Evolutionary conservation across 2,888 invertebrate genomes (phyloP), one percentile per base, ranked within the genome.

Genomic region (Hecatera dysodea): DNA sequence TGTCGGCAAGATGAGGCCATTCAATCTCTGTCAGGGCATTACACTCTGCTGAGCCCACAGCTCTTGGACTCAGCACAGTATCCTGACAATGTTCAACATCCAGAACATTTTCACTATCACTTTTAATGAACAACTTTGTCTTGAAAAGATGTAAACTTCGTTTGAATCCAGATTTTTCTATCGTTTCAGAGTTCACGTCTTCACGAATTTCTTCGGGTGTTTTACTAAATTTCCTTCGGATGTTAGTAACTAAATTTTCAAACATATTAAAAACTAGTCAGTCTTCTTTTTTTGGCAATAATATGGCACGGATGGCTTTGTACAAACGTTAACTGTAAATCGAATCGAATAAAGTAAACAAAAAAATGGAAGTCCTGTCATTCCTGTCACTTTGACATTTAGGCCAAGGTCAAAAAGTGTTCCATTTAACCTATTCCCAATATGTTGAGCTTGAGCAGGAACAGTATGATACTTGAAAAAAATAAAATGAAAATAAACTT

Each of bases 61-160:
- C 97, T 86, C 97, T 93, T 57, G 97, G 97, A 80, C 97, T 96
- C 85, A 97, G 89, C 82, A 95, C 96, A 80, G 88, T 89, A 86
- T 93, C 87, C 82, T 93, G 90, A 87, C 93, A 94, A 86, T 94
- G 83, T 84, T 93, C 82, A 66, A 86, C 84, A 73, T 88, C 5
- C 39, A 39, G 82, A 73, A 86, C 61, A 76, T 80, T 86, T 68
- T 82, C 83, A 75, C 83, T 78, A 74, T 93, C 90, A 63, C 87
- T 78, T 86, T 93, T 94, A 61, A 39, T 67, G 33, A 89, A 85
- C 53, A 93, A 81, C 85, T 94, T 95, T 19, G 90, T 85, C 86
- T 93, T 95, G 72, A 95, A 90, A 80, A 93, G 85, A 74, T 91
- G 90, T 75, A 94, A 87, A 86, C 90, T 90, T 76, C 88, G 89